These are phyloP conservation scores for Oreortyx pictus DNA, from an alignment of 2,797 vertebrate species.

Conservation along the genomic window DNA sequence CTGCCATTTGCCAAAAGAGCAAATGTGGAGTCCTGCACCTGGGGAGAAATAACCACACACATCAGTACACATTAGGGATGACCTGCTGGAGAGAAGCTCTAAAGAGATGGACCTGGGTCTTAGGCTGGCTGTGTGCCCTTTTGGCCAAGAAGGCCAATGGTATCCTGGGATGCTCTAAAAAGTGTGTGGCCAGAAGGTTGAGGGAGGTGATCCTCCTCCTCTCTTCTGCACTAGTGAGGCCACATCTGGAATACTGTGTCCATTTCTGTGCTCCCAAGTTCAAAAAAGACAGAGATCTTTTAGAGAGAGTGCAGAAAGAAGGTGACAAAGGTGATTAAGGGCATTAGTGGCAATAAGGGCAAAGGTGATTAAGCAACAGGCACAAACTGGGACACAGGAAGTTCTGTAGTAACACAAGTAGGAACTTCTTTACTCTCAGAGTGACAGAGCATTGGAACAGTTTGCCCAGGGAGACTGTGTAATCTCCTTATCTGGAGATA, in stretches of 20 bases:
- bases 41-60: too few relatives aligned
- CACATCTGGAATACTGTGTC: background rate
- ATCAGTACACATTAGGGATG: too few relatives aligned
- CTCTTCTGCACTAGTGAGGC: background rate
- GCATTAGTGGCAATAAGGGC: too few relatives aligned
- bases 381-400: background rate
- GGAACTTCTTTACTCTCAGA: too few relatives aligned
- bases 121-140: background rate
- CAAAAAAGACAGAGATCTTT: too few relatives aligned
- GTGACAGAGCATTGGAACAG: too few relatives aligned
- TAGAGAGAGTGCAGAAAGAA: accelerated
- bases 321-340: background rate
- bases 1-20: too few relatives aligned
- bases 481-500: background rate
- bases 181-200: background rate
- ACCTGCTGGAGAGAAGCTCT: too few relatives aligned
- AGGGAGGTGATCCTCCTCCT: background rate
- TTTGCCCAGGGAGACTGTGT: background rate
- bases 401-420: too few relatives aligned
- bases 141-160: background rate
- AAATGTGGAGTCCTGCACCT: too few relatives aligned
- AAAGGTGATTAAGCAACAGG: background rate
- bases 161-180: background rate
- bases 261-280: too few relatives aligned
- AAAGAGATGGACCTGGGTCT: too few relatives aligned